phyloP scores from a whole-genome alignment of 2,113 vertebrate species.

The Choloepus hoffmanni region DNA sequence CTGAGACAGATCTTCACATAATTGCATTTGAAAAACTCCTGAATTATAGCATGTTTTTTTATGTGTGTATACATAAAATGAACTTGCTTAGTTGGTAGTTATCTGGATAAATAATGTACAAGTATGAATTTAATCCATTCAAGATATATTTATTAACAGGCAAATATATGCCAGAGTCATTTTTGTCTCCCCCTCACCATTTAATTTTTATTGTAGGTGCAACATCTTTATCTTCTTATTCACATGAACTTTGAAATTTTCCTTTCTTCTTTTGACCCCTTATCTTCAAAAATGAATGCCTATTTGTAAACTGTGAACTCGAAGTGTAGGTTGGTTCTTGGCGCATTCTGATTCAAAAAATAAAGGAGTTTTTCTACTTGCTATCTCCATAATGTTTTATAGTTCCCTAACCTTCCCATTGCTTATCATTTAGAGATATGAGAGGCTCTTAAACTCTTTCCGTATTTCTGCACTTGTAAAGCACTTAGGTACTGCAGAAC shows the following conservation, averaged over 20 bases:
- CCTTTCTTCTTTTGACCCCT: conserved; percentile 33
- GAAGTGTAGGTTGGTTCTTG: not conserved
- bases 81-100: conserved; percentile 16
- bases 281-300: not conserved
- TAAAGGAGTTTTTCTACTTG: not conserved
- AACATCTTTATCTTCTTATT: conserved; percentile 16
- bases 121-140: not conserved
- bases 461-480: not conserved
- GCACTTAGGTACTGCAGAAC: not conserved
- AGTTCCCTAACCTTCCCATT: not conserved
- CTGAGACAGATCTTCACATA: not conserved
- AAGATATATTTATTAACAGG: conserved; percentile 25
- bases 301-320: conserved; percentile 23
- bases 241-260: conserved; percentile 31
- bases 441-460: not conserved
- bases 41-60: not conserved
- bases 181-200: not conserved
- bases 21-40: not conserved
- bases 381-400: not conserved
- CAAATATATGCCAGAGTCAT: not conserved
- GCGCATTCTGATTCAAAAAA: not conserved
- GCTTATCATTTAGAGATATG: not conserved
- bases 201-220: conserved; percentile 7
- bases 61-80: not conserved
- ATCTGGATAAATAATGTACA: not conserved